Evolutionary conservation across 2,888 invertebrate species (phyloP).

Genomic region (Tetheella fluctuosa): DNA sequence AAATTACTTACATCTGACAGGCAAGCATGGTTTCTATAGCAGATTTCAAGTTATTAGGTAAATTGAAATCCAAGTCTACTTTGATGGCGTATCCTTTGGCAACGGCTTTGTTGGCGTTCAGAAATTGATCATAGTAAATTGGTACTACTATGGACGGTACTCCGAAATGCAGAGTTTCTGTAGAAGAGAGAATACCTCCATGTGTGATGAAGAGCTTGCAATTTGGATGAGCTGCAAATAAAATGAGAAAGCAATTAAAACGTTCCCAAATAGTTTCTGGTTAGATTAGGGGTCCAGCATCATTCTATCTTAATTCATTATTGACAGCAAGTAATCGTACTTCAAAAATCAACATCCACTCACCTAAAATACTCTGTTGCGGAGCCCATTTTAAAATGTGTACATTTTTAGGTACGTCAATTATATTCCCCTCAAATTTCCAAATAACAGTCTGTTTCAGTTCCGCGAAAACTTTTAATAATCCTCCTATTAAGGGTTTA

Average conservation of each 20-base stretch:
- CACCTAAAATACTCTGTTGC: slow-evolving; percentile 67
- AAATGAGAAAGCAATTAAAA: neutral
- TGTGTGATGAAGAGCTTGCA: slow-evolving; percentile 53
- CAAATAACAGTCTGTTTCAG: slow-evolving; percentile 66
- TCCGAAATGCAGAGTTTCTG: slow-evolving; percentile 57
- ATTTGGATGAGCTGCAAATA: slow-evolving; percentile 56
- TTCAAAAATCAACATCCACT: slow-evolving; percentile 19
- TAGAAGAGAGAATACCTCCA: slow-evolving; percentile 56
- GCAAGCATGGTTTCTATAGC: slow-evolving; percentile 48
- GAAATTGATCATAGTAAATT: slow-evolving; percentile 57
- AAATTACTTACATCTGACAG: slow-evolving; percentile 11
- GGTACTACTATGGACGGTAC: slow-evolving; percentile 59
- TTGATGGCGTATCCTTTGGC: slow-evolving; percentile 50
- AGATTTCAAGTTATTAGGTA: slow-evolving; percentile 43
- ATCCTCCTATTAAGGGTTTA: slow-evolving; percentile 35
- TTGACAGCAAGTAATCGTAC: too few relatives aligned
- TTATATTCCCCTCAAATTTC: slow-evolving; percentile 63
- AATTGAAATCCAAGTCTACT: slow-evolving; percentile 43
- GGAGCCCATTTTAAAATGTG: slow-evolving; percentile 68
- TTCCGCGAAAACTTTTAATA: slow-evolving; percentile 54
- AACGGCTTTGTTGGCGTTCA: slow-evolving; percentile 55
- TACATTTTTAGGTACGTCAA: slow-evolving; percentile 58
- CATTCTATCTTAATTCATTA: too few relatives aligned
- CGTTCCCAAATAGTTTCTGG: neutral
- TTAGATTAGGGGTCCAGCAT: too few relatives aligned